A percentile compares a stretch with the other conserved stretches of the same genome.
phyloP scores from a whole-genome alignment of 2,888 invertebrate genomes.

The Phorcus lineatus region DNA sequence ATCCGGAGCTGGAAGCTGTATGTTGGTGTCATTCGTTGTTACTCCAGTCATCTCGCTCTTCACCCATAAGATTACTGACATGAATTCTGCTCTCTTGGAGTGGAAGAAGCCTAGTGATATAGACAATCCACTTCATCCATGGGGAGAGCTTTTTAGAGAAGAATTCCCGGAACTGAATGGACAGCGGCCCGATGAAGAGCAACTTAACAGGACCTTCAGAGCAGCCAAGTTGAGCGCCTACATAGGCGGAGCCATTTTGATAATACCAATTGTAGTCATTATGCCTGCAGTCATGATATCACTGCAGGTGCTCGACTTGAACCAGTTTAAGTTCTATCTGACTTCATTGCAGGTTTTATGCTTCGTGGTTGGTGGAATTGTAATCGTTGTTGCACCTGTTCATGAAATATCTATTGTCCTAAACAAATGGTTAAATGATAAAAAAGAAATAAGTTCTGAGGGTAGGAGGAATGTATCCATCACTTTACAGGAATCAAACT shows the following conservation, averaged over 20 bases:
- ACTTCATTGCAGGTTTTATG: conserved; percentile 53
- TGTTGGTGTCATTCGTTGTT: conserved; percentile 56
- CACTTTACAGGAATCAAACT: no score
- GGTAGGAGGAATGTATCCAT: no score
- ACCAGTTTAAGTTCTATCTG: conserved; percentile 56
- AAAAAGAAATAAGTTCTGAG: neutral
- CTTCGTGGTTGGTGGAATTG: conserved; percentile 55
- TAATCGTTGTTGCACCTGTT: conserved; percentile 54
- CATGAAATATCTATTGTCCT: conserved; percentile 56
- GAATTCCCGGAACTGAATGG: conserved; percentile 52
- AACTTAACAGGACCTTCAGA: conserved; percentile 52
- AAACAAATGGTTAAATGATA: conserved; percentile 41
- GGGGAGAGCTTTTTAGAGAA: conserved; percentile 56
- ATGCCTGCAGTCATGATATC: conserved; percentile 60
- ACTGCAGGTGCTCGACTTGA: conserved; percentile 50
- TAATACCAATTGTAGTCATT: conserved; percentile 51
- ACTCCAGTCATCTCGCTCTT: conserved; percentile 61
- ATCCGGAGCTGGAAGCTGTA: conserved; percentile 58
- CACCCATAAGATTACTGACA: conserved; percentile 51
- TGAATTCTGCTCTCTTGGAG: conserved; percentile 47
- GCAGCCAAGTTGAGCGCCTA: conserved; percentile 57
- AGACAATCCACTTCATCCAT: conserved; percentile 64
- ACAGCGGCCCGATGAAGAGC: conserved; percentile 46
- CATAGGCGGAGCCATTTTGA: conserved; percentile 52
- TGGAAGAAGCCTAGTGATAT: conserved; percentile 61